Evolutionary conservation across 2,888 invertebrate species (phyloP), one percentile per base, ranked within the genome.

Genomic region (Ditylenchus weischeri): DNA sequence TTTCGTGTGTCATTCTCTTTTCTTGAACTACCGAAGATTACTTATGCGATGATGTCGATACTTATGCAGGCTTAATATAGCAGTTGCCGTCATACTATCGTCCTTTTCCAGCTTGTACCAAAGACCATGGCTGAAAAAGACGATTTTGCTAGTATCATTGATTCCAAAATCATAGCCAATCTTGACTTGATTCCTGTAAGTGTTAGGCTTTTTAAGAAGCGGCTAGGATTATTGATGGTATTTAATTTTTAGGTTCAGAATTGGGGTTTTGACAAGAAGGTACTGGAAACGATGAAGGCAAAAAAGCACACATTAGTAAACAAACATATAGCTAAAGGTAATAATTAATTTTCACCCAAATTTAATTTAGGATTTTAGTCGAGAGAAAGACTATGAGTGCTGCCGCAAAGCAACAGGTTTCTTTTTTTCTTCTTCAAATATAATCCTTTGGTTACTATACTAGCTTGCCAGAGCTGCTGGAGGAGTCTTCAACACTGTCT

Each of bases 251-350:
- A 29, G 18, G 51, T 43, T n/a, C 38, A 54, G 4, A 65, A 64
- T 54, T 79, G 78, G 78, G 78, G 77, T 21, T 76, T 78, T 57
- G 77, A 76, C 57, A 74, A 77, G 19, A 70, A 69, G 29, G 73
- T 75, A 8, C 70, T 70, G 36, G 76, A 77, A 15, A 66, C 65
- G 15, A 54, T 78, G 35, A 72, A 73, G 38, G 69, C 74, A 66
- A 58, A 70, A 18, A 78, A 77, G 58, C 76, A 78, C 61, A 63
- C 69, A 63, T 18, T 76, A 29, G 75, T 78, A 36, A 75, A 77
- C 64, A 68, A 75, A 23, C 68, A 75, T 43, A 64, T 78, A 21
- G 71, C 70, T 36, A 71, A 76, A 69, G 71, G 78, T 78, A 54
- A 6, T 43, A 13, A 7, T 18, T n/a, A 29, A 7, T 54, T 7